These are phyloP conservation scores for Scrobipalpa costella DNA, from an alignment of 2,888 invertebrate species.

Conservation along the genomic window DNA sequence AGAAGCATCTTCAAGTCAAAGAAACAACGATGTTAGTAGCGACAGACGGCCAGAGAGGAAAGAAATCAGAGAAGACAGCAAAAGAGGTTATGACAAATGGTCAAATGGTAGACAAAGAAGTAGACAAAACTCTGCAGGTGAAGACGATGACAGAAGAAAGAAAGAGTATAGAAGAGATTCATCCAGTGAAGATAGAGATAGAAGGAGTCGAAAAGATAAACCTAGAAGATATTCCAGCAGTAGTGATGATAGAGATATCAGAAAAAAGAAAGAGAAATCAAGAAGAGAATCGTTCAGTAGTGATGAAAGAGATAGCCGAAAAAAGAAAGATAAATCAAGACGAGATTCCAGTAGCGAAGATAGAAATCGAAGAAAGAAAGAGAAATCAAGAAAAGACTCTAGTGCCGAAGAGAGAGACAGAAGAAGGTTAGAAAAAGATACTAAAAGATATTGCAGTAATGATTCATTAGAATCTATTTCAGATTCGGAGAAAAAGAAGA, in stretches of 20 bases:
- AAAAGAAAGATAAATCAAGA: conserved; percentile 45
- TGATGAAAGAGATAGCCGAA: conserved; percentile 38
- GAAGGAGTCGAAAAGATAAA: conserved; percentile 34
- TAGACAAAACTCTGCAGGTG: conserved; percentile 47
- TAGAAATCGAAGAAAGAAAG: conserved; percentile 29
- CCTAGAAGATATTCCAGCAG: conserved; percentile 4
- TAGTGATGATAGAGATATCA: conserved; percentile 13
- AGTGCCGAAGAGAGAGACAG: conserved; percentile 41
- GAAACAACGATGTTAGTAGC: conserved; percentile 41
- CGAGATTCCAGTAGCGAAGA: conserved; percentile 14
- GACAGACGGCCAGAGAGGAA: conserved; percentile 35
- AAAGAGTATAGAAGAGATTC: conserved; percentile 11
- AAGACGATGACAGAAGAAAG: conserved; percentile 29
- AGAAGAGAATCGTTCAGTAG: conserved; percentile 34
- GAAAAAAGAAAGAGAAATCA: conserved; percentile 40
- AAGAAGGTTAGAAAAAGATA: conserved; percentile 42
- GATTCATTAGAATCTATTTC: conserved; percentile 55
- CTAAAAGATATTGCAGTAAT: conserved; percentile 51
- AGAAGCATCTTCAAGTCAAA: conserved; percentile 50
- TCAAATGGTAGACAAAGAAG: conserved; percentile 47
- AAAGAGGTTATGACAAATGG: conserved; percentile 42
- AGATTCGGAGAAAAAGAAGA: conserved; percentile 47
- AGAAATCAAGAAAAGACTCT: conserved; percentile 29
- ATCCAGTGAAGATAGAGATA: conserved; percentile 42
- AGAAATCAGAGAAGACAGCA: conserved; percentile 34